Evolutionary conservation across 2,888 invertebrate genomes (phyloP).

Genomic region (Ecliptopera silaceata): DNA sequence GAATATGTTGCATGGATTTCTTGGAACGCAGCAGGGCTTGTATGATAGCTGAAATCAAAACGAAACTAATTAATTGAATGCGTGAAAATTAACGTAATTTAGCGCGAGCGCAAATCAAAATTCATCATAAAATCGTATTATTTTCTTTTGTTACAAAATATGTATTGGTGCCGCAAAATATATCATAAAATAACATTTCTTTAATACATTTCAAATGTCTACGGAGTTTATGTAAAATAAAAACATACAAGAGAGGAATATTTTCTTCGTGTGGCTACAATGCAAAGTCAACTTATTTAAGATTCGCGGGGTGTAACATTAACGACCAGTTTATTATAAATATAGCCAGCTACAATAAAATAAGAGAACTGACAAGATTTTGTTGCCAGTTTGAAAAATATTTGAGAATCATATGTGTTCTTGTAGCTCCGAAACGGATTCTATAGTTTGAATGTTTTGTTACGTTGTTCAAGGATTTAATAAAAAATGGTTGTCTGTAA

Average conservation of each 20-base stretch:
- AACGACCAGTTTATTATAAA: constrained; percentile 49
- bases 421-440: too few relatives aligned
- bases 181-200: constrained; percentile 70
- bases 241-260: constrained; percentile 72
- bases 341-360: constrained; percentile 44
- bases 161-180: constrained; percentile 64
- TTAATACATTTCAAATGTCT: constrained; percentile 74
- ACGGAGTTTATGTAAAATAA: constrained; percentile 75
- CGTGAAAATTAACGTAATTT: too few relatives aligned
- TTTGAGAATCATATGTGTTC: too few relatives aligned
- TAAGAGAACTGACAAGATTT: too few relatives aligned
- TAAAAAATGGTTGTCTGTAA: background rate
- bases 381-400: too few relatives aligned
- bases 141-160: constrained; percentile 35
- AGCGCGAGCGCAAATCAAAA: too few relatives aligned
- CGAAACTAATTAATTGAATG: too few relatives aligned
- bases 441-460: too few relatives aligned
- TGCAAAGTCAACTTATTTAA: constrained; percentile 59
- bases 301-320: constrained; percentile 63
- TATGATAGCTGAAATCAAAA: too few relatives aligned
- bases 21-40: too few relatives aligned
- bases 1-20: too few relatives aligned
- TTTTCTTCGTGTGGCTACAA: constrained; percentile 60
- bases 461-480: too few relatives aligned
- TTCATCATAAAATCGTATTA: constrained; percentile 32